phyloP scores from a whole-genome alignment of 2,113 vertebrate genomes.

The Sylvia atricapilla region DNA sequence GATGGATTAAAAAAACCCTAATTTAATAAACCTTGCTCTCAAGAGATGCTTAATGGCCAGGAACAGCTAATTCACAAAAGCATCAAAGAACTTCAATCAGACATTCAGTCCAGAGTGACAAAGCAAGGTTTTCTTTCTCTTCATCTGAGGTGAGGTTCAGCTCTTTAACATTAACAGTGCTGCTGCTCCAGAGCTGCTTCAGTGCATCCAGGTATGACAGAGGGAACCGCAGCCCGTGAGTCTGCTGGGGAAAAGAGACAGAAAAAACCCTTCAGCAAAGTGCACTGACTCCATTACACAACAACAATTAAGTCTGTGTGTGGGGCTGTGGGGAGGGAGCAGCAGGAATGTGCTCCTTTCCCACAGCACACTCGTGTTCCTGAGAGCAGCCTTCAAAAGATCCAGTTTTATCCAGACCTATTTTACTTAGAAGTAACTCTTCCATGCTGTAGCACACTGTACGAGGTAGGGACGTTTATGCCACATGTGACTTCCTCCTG shows the following conservation, averaged over 20 bases:
- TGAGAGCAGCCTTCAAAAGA: background rate
- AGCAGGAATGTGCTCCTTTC: background rate
- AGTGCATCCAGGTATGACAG: constrained; percentile 80
- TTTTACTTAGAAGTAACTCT: background rate
- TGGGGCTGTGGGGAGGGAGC: background rate
- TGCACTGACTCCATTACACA: too few species aligned
- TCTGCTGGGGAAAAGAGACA: background rate
- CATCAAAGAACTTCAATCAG: constrained; percentile 77
- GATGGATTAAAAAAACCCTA: background rate
- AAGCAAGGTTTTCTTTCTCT: constrained; percentile 79
- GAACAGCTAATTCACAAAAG: background rate
- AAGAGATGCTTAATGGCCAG: background rate
- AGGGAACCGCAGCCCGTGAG: constrained; percentile 85
- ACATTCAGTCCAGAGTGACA: constrained; percentile 88
- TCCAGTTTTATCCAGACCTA: background rate
- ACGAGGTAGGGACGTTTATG: background rate
- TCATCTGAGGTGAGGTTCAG: constrained; percentile 76
- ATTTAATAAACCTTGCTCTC: background rate
- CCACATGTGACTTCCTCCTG: background rate
- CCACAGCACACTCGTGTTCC: too few species aligned
- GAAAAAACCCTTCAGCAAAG: background rate
- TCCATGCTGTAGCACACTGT: too few species aligned
- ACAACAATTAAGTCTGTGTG: fast-evolving
- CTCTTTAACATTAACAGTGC: constrained; percentile 71
- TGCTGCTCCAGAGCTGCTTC: constrained; percentile 77